Base-by-base conservation (phyloP, 2,888 invertebrate species). In the Melinopterus prodromus region DNA sequence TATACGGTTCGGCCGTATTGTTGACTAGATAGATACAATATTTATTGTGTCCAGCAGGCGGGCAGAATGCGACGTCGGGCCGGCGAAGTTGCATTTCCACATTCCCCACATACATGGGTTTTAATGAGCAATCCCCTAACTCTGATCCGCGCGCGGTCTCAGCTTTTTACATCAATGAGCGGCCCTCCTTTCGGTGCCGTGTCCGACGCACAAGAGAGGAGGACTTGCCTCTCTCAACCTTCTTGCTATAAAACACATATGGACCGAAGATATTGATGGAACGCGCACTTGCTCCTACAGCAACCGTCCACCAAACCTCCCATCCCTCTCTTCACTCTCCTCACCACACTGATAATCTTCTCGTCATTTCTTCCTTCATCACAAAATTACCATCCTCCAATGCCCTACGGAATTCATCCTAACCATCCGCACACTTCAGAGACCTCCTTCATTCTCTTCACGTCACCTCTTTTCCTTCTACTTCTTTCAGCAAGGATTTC, bases 21-120 rank as follows among this genome's bases (percentile, higher is more conserved):
- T 88, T 86, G 88, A 88, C 87, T 87, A 88, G 87, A 87, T 87
- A 86, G 87, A 87, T 86, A 86, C 87, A 87, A 88, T 88, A 88
- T 88, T 88, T 88, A 88, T 88, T 88, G 88, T 88, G 88, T 88
- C 87, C 88, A 88, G 88, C 88, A 88, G 88, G 87, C 86, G 84
- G 85, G 84, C 87, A 88, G 88, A 88, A 88, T 88, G 88, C 87
- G 87, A 86, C 87, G 86, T 87, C 86, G 86, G 35, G 86, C 84
- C 86, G 85, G 86, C 86, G 85, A 86, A 88, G 86, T 88, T 87
- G 88, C 88, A 86, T 89, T 88, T 88, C 89, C 88, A 89, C 89
- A 89, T 89, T 88, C 88, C 87, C 88, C 85, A 88, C 89, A 88
- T 88, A 89, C 87, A 88, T 88, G 88, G 86, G 86, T 88, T 89